Conservation (phyloP, 2,113 vertebrate species). For the Tachuris rubrigastra region DNA sequence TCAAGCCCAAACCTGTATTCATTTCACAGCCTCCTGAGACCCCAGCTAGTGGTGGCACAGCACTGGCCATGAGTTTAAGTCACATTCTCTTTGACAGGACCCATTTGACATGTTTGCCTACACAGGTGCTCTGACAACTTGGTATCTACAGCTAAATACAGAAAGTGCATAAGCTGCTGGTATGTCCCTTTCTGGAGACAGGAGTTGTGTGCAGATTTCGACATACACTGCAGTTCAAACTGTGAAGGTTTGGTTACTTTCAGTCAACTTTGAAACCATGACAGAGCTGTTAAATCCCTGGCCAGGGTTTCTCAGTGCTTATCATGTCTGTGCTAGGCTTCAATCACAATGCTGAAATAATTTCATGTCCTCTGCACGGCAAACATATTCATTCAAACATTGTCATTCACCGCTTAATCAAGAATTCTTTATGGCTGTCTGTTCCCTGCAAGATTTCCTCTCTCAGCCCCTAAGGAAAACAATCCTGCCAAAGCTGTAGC, state of each 20-base stretch:
- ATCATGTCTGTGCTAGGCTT: background rate
- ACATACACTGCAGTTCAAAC: background rate
- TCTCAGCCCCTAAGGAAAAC: background rate
- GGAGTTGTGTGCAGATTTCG: background rate
- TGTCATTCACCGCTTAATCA: background rate
- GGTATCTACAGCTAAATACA: background rate
- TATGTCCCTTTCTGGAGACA: background rate
- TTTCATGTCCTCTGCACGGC: background rate
- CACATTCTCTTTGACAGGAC: background rate
- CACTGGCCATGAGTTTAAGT: background rate
- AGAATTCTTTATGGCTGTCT: background rate
- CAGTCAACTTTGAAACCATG: background rate
- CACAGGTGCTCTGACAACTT: background rate
- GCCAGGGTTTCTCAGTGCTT: background rate
- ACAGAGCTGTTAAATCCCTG: background rate
- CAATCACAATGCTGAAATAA: accelerated
- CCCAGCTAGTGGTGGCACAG: background rate
- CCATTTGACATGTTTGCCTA: background rate
- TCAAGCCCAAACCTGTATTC: background rate
- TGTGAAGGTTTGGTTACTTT: background rate
- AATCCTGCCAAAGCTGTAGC: background rate
- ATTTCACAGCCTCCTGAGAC: background rate
- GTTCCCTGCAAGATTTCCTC: background rate
- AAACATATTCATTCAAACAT: background rate
- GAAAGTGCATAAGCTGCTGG: background rate